phyloP scores from a whole-genome alignment of 2,797 vertebrate genomes.

The Oreonectes daqikongensis region DNA sequence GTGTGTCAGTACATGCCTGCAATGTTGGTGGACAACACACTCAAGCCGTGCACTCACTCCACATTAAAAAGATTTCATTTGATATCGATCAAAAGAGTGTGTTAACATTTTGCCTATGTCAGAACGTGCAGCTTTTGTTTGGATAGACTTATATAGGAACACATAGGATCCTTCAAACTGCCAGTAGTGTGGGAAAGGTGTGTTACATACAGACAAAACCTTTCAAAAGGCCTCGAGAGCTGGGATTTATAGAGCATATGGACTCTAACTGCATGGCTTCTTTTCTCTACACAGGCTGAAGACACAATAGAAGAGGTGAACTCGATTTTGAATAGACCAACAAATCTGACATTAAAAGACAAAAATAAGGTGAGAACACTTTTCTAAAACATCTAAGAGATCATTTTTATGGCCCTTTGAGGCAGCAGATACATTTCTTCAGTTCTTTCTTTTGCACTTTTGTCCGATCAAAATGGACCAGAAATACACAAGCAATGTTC shows the following conservation, averaged over 20 bases:
- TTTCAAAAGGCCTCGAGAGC: slow-evolving; percentile 7
- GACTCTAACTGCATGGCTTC: slow-evolving; percentile 32
- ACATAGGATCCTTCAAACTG: slow-evolving; percentile 7
- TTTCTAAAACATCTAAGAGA: not conserved
- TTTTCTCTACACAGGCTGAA: slow-evolving; percentile 36
- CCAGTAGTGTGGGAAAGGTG: slow-evolving; percentile 43
- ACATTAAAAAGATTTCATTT: not conserved
- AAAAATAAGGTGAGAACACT: slow-evolving; percentile 22
- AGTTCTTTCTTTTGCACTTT: too few species aligned
- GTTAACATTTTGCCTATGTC: not conserved
- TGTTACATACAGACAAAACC: slow-evolving; percentile 1
- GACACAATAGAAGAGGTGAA: slow-evolving; percentile 7
- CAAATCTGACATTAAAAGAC: slow-evolving; percentile 6
- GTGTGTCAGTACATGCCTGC: too few species aligned
- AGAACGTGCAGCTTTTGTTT: slow-evolving; percentile 1
- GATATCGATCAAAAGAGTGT: not conserved
- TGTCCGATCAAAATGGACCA: too few species aligned
- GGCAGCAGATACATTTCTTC: too few species aligned
- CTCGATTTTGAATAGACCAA: slow-evolving; percentile 9
- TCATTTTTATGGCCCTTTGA: too few species aligned
- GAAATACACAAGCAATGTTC: too few species aligned
- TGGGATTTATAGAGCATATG: slow-evolving; percentile 22
- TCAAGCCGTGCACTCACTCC: not conserved
- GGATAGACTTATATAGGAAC: slow-evolving; percentile 1
- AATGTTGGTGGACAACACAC: too few species aligned